Evolutionary conservation across 92 coral and sea anemone genomes (phyloP).

Genomic region (Epizoanthus rinbou): DNA sequence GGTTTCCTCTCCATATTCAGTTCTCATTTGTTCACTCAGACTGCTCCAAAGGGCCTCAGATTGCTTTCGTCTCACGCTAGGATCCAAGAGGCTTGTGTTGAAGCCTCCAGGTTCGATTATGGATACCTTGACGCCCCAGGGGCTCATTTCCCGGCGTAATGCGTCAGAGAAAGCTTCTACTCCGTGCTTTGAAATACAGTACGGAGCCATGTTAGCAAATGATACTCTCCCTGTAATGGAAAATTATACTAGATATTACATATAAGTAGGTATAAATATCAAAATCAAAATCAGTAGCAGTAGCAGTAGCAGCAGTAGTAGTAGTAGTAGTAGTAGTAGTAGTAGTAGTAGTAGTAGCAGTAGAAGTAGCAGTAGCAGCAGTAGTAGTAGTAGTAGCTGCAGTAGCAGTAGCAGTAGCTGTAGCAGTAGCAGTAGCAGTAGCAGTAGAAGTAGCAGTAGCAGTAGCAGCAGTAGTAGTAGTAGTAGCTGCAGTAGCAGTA

Average conservation of each 20-base stretch:
- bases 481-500: no score
- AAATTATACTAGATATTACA: background rate
- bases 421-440: no score
- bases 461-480: no score
- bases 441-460: no score
- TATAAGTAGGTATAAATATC: no score
- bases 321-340: no score
- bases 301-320: no score
- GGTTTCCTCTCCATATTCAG: slow-evolving; percentile 28
- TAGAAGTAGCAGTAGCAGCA: no score
- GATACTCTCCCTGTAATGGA: slow-evolving; percentile 20
- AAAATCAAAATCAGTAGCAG: no score
- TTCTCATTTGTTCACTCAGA: slow-evolving; percentile 31
- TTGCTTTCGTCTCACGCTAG: slow-evolving; percentile 26
- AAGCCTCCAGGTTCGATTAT: slow-evolving; percentile 34
- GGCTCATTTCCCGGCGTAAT: slow-evolving; percentile 39
- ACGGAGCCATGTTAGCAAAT: slow-evolving; percentile 38
- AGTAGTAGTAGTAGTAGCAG: no score
- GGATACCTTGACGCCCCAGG: slow-evolving; percentile 33
- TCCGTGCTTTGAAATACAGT: slow-evolving; percentile 33
- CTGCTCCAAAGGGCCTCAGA: slow-evolving; percentile 36
- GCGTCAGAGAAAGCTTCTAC: slow-evolving; percentile 46
- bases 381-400: no score
- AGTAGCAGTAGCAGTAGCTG: no score
- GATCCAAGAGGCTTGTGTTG: slow-evolving; percentile 24